These are phyloP conservation scores for Characodon lateralis DNA, from an alignment of 2,797 vertebrate species.

Conservation along the genomic window DNA sequence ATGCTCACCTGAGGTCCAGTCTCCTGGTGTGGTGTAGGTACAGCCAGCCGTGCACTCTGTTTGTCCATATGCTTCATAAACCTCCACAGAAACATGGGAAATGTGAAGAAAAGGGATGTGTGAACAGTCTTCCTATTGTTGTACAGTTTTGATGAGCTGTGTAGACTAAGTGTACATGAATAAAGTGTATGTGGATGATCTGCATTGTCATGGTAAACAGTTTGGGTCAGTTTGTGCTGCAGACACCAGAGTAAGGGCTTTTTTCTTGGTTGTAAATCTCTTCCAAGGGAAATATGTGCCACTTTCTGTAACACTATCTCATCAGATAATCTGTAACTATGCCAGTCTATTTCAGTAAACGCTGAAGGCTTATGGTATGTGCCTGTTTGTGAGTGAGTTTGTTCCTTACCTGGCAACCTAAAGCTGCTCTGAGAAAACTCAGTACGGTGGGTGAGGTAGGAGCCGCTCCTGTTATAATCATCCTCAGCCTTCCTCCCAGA, in stretches of 20 bases:
- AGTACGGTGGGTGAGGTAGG: conserved; percentile 92
- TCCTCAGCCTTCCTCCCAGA: conserved; percentile 90
- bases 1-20: conserved; percentile 93
- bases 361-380: neutral
- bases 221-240: neutral
- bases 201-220: neutral
- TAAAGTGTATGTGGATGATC: neutral
- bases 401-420: conserved; percentile 91
- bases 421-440: conserved; percentile 92
- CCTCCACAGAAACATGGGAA: conserved; percentile 72
- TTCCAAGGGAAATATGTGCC: neutral
- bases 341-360: neutral
- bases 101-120: neutral
- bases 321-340: neutral
- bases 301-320: neutral
- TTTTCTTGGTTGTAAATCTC: neutral
- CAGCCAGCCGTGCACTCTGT: conserved; percentile 98
- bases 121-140: neutral
- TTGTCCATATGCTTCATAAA: conserved; percentile 97
- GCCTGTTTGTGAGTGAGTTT: neutral
- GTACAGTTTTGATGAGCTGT: neutral
- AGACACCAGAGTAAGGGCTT: neutral
- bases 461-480: conserved; percentile 97
- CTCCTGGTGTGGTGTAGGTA: conserved; percentile 96
- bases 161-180: neutral